phyloP scores from a whole-genome alignment of 2,113 vertebrate genomes.

The Pica pica region DNA sequence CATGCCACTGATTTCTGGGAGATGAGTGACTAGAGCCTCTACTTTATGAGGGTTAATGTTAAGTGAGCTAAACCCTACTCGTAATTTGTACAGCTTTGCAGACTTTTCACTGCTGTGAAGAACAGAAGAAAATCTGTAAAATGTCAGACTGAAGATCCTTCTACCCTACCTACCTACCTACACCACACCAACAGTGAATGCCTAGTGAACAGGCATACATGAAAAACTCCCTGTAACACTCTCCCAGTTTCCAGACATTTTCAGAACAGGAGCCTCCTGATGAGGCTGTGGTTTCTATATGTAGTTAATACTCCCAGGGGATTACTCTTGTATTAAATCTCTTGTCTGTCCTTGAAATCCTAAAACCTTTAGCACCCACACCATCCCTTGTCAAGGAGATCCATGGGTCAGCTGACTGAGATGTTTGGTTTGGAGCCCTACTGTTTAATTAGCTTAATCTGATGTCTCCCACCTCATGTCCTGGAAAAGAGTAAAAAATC shows the following conservation, averaged over 20 bases:
- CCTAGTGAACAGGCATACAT: neutral
- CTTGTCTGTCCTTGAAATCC: neutral
- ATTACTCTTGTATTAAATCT: neutral
- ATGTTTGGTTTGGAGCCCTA: neutral
- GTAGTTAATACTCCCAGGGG: neutral
- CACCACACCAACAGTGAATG: neutral
- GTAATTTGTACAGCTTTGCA: neutral
- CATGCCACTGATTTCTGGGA: neutral
- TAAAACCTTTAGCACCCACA: neutral
- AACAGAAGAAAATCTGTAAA: neutral
- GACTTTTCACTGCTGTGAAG: neutral
- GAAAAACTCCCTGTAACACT: neutral
- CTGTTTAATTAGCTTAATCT: neutral
- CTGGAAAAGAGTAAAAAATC: neutral
- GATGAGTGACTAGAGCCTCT: neutral
- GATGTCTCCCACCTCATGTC: neutral
- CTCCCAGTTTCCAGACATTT: neutral
- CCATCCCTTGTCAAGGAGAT: neutral
- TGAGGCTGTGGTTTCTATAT: neutral
- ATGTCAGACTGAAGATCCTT: neutral
- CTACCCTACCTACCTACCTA: too few relatives aligned
- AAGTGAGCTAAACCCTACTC: neutral
- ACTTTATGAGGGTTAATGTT: neutral
- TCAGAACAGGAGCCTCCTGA: neutral
- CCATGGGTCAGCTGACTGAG: neutral